Conservation (phyloP, 1,140 invertebrate species). For the Drosophila ficusphila region DNA sequence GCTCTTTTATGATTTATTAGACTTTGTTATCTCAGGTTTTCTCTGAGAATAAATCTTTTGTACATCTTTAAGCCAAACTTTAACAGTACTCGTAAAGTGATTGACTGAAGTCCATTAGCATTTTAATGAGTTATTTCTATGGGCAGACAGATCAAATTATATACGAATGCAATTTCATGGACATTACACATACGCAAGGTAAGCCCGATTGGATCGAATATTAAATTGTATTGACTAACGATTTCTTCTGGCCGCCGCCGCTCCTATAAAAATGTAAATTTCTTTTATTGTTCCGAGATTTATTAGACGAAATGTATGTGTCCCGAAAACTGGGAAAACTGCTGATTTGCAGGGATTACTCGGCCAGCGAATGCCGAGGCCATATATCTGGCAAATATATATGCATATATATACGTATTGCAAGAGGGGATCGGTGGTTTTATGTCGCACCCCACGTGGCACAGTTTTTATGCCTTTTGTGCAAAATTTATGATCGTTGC, state of each 20-base stretch:
- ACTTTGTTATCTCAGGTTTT: background rate
- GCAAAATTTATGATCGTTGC: constrained; percentile 72
- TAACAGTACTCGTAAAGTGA: constrained; percentile 23
- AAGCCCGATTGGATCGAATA: constrained; percentile 27
- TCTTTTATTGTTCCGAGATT: constrained; percentile 69
- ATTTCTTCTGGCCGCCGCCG: constrained; percentile 10
- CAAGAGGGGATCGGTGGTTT: constrained; percentile 35
- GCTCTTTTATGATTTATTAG: constrained; percentile 26
- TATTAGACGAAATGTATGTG: constrained; percentile 55
- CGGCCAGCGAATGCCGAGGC: constrained; percentile 38
- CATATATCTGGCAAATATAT: constrained; percentile 33
- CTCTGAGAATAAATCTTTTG: constrained; percentile 1
- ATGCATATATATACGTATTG: constrained; percentile 7
- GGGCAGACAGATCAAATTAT: constrained; percentile 25
- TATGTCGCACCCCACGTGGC: constrained; percentile 67
- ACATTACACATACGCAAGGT: constrained; percentile 45
- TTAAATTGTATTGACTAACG: constrained; percentile 49
- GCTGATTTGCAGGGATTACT: constrained; percentile 68
- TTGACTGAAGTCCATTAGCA: constrained; percentile 51
- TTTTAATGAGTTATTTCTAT: constrained; percentile 56
- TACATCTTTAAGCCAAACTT: constrained; percentile 7
- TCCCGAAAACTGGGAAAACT: constrained; percentile 50
- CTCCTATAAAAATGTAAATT: constrained; percentile 73
- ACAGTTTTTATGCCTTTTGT: constrained; percentile 66
- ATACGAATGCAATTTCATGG: constrained; percentile 50